phyloP scores from a whole-genome alignment of 2,888 invertebrate species.

The Itoplectis maculator region DNA sequence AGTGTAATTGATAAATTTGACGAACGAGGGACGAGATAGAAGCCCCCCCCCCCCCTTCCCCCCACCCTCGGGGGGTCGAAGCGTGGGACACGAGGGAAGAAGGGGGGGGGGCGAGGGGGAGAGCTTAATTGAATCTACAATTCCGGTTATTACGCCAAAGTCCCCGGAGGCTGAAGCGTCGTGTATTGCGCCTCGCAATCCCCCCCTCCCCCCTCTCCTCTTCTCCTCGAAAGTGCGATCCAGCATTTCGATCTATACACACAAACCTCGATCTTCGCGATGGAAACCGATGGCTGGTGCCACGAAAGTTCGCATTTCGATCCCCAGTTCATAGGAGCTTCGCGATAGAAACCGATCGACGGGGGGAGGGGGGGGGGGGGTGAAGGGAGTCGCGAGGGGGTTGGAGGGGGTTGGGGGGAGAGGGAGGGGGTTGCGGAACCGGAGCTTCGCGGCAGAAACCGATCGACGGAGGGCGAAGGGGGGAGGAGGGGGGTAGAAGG shows the following conservation, averaged over 20 bases:
- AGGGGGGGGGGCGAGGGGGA: too few species aligned
- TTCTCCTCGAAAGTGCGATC: constrained; percentile 44
- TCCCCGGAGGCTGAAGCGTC: constrained; percentile 23
- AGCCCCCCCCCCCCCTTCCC: neutral
- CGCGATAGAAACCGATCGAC: constrained; percentile 37
- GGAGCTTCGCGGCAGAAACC: constrained; percentile 38
- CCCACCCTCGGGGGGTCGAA: neutral
- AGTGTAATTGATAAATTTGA: constrained; percentile 55
- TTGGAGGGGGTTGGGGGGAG: too few species aligned
- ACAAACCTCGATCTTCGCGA: too few species aligned
- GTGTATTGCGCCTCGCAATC: constrained; percentile 54
- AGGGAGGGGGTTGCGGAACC: too few species aligned
- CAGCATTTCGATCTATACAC: constrained; percentile 48
- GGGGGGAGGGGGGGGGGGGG: constrained; percentile 20
- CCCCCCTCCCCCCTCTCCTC: too few species aligned
- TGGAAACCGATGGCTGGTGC: too few species aligned
- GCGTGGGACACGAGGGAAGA: too few species aligned
- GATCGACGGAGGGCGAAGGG: constrained; percentile 11
- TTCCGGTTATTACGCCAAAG: constrained; percentile 50
- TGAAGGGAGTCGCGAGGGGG: neutral
- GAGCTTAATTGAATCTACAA: constrained; percentile 60
- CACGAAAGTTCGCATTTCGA: too few species aligned
- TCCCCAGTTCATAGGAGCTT: neutral
- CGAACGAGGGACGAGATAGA: constrained; percentile 38
- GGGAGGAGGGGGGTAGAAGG: constrained; percentile 23